Percentiles rank a stretch among this genome's conserved stretches.
Conservation (phyloP, 2,113 vertebrate species). For the Alouatta palliata region DNA sequence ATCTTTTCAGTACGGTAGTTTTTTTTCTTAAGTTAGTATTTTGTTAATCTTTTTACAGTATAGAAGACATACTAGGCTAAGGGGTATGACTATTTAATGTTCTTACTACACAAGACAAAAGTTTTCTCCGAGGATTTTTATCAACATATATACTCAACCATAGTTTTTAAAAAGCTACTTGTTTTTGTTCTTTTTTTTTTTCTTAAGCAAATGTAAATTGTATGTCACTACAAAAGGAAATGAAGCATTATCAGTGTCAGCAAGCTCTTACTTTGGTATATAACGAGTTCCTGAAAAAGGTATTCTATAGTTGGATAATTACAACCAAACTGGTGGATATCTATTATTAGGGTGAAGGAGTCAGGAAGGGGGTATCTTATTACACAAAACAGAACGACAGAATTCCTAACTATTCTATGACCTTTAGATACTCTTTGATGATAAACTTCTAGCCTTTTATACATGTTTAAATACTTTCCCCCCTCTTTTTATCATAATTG, state of each 20-base stretch:
- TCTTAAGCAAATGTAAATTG: neutral
- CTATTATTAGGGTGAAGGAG: neutral
- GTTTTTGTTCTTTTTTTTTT: neutral
- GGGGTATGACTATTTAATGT: neutral
- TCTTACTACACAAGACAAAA: neutral
- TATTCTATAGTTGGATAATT: neutral
- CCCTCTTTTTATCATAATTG: neutral
- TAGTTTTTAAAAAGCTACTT: neutral
- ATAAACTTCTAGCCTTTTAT: neutral
- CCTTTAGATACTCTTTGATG: neutral
- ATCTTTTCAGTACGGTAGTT: neutral
- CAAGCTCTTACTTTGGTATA: neutral
- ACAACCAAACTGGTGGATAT: neutral
- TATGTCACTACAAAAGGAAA: neutral
- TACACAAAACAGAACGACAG: neutral
- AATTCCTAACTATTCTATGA: neutral
- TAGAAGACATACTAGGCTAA: neutral
- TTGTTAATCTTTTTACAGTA: neutral
- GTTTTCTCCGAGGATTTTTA: conserved; percentile 19
- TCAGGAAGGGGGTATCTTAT: neutral
- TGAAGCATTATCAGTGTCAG: neutral
- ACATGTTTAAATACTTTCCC: neutral
- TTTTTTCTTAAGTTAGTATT: neutral
- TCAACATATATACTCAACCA: neutral
- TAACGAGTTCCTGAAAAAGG: neutral